Evolutionary conservation across 2,888 invertebrate genomes (phyloP), one percentile per base, ranked within the genome.

Genomic region (Agriopis leucophaearia): DNA sequence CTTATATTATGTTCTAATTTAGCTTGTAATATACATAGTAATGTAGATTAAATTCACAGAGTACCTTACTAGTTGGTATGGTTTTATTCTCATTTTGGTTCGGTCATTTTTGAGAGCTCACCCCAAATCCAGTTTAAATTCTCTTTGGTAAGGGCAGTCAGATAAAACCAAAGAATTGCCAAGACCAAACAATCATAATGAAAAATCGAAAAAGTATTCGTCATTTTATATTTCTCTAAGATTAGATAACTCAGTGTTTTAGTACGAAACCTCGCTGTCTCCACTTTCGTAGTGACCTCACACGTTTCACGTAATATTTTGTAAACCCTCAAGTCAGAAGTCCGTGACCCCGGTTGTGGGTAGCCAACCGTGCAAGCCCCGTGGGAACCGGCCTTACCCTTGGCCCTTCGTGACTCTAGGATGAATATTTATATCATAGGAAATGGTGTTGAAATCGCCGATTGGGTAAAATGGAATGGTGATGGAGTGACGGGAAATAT

Each of bases 341-440:
- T 71, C 74, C 74, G 76, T 80, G 82, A 79, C 81, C 81, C 57
- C 74, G 69, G 48, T 75, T 73, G 74, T 76, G 85, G 78, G 83
- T 74, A 81, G 71, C 81, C 75, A 72, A 78, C 73, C 83, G 78
- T 64, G 66, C 59, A 65, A 47, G 63, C 63, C 68, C 74, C 81
- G 82, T 85, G 85, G 82, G 86, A 85, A 85, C 69, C 35, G 62
- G 66, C 69, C 66, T 70, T 69, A 62, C 67, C 69, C 71, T 71
- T 71, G 64, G 65, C 71, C 71, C 66, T 71, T 48, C 54, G 52
- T 64, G 51, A 51, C 54, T 56, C 55, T 56, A 66, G 51, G 56
- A 66, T 70, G 65, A 65, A 65, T 64, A 68, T 66, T 66, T 71
- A 68, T 70, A 66, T 42, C 35, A 51, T 52, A 57, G 62, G 69